Base-by-base conservation (phyloP, 1,140 invertebrate species). In the Brachionus plicatilis region DNA sequence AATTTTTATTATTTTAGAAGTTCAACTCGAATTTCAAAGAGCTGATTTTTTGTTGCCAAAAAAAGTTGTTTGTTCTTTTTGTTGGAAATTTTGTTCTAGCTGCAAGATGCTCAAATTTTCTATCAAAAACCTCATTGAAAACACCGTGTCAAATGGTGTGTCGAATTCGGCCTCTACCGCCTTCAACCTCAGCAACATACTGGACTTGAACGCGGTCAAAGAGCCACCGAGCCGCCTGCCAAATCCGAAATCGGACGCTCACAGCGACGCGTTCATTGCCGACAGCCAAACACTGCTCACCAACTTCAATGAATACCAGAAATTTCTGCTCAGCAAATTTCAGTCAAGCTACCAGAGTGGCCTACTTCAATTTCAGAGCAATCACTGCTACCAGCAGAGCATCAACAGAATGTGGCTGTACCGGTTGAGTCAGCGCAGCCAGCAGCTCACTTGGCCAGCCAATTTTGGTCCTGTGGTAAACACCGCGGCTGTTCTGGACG, bases 41-140 rank as follows among this genome's bases (percentile, higher is more conserved):
- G 27, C 27, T 68, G 27, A 29, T 41, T 41, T 41, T 41, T 68
- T 27, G 8, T 29, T 37, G 33, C 5, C 33, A 7, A 66, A 33
- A 68, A n/a, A n/a, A 12, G 11, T 68, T 68, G 27, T 68, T 68
- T 68, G 27, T 68, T 68, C 27, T 68, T 68, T 68, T 24, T 33
- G 29, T 14, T 8, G 9, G 12, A 29, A 68, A 72, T 41, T 72
- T 41, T 9, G 33, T 72, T 72, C 33, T 41, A 41, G 17, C 33
- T 72, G 41, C 17, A 41, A 72, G 41, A 72, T 72, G 68, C 68
- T 72, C 68, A 72, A 72, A 72, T 72, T 72, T 72, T 72, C 68
- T 11, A 72, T 72, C 17, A 72, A 72, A 72, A 72, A 43, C 9
- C 33, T 72, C 2, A 72, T 72, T 72, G 68, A 72, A 72, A 72